These are phyloP conservation scores for Pelecanus crispus DNA, from an alignment of 2,113 vertebrate genomes.

Conservation along the genomic window DNA sequence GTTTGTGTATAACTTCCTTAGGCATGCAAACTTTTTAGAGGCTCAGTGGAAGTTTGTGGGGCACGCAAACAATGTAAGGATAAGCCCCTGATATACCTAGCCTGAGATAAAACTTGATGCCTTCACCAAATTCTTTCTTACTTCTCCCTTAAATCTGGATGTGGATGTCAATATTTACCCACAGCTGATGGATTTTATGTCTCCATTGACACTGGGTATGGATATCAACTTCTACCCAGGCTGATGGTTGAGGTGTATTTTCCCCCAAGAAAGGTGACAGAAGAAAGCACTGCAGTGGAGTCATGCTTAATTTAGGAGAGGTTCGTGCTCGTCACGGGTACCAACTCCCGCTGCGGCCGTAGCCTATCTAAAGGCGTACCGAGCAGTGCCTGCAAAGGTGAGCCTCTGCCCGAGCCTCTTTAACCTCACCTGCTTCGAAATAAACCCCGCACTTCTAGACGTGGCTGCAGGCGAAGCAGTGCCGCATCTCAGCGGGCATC, in stretches of 20 bases:
- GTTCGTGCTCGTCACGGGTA: too few species aligned
- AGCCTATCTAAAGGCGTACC: neutral
- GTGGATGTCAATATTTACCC: neutral
- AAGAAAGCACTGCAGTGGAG: neutral
- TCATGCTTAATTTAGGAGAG: neutral
- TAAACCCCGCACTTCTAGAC: accelerated
- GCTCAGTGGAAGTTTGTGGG: neutral
- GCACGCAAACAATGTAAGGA: accelerated
- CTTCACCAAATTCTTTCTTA: neutral
- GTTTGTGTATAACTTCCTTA: neutral
- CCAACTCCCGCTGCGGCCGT: neutral
- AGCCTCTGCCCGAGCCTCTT: neutral
- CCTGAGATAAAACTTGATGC: neutral
- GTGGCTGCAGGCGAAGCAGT: neutral
- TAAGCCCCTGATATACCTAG: neutral
- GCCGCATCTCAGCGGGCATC: accelerated
- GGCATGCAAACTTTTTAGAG: neutral
- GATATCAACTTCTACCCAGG: neutral
- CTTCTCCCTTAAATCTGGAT: neutral
- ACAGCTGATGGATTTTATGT: neutral
- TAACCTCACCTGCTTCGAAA: neutral
- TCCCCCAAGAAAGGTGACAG: neutral
- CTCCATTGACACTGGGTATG: neutral
- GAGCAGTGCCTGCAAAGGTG: neutral
- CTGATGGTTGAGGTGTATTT: neutral